Base-by-base conservation (phyloP, 1,140 invertebrate species). In the Hylaeus volcanicus region DNA sequence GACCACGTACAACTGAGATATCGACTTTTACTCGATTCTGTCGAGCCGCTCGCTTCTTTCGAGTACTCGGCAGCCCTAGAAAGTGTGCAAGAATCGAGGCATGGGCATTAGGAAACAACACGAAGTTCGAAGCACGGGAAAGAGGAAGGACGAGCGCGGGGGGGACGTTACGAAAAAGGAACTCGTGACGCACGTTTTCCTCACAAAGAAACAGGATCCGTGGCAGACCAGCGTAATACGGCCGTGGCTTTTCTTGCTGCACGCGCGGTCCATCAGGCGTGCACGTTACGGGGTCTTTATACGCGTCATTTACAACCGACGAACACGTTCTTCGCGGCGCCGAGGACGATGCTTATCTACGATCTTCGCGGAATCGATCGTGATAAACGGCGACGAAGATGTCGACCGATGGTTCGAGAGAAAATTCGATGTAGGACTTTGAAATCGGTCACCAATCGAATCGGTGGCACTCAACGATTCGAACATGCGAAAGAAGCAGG, bases 151-250 rank as follows among this genome's bases (percentile, higher is more conserved):
- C 43, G 73, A 37, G 73, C 2, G 39, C 9, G 3, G 39, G 60
- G 48, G 37, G 58, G 51, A 60, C 60, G 75, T 78, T 73, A 79
- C 73, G 77, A 74, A 53, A 79, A 79, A 82, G 74, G 79, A 79
- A 64, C 39, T 3, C 76, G 48, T 82, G 81, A 82, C 75, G 81
- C 79, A 77, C 79, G 73, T 77, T 69, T 77, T 70, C 74, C 60
- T 55, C 51, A 65, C 61, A 39, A 79, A 79, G 65, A 82, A 66
- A 12, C 69, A 82, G 81, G 76, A 82, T 73, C 81, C 65, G 55
- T 58, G 71, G 12, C 55, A 55, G 51, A 70, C 15, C 48, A 39
- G 61, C 14, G 48, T 37, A 58, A 58, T 61, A 45, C 41, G 43
- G n/a, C 15, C 64, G 55, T 69, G 39, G 56, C 55, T 81, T 81